Percentiles rank a stretch among this genome's conserved stretches.
Evolutionary conservation across 2,888 invertebrate species (phyloP).

Genomic region (Stenchaetothrips biformis): DNA sequence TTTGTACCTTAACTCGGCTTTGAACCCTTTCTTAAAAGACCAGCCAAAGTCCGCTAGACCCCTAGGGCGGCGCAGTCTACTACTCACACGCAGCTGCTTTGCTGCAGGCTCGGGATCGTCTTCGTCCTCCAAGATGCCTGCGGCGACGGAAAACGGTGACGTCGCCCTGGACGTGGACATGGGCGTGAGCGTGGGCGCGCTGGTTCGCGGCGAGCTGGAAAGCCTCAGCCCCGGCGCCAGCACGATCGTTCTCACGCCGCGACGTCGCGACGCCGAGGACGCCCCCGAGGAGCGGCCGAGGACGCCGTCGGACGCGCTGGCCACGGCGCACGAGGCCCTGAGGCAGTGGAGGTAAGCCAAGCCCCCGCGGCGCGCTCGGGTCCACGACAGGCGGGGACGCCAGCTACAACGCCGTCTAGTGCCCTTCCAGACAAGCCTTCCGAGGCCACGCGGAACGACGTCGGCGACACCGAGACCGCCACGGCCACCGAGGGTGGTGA

Average conservation of each 20-base stretch:
- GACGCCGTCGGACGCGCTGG: neutral
- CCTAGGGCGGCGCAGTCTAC: too few relatives aligned
- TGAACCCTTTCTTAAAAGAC: too few relatives aligned
- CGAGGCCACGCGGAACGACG: neutral
- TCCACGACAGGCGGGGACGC: neutral
- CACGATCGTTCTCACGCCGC: neutral
- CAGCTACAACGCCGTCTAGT: neutral
- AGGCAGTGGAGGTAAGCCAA: constrained; percentile 2
- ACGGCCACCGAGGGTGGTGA: too few relatives aligned
- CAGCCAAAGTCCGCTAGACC: too few relatives aligned
- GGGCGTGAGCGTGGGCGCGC: too few relatives aligned
- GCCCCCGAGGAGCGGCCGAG: neutral
- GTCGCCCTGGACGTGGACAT: too few relatives aligned
- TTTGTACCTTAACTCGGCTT: too few relatives aligned
- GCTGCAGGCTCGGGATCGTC: too few relatives aligned
- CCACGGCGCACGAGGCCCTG: neutral
- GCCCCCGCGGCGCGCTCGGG: neutral
- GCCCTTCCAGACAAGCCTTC: neutral
- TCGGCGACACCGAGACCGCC: neutral
- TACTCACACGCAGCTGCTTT: too few relatives aligned
- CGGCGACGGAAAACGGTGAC: too few relatives aligned
- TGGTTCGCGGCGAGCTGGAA: too few relatives aligned
- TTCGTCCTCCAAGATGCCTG: too few relatives aligned
- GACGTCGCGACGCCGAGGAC: neutral
- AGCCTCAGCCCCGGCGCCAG: neutral